A percentile compares a stretch with the other conserved stretches of the same genome.
Conservation (phyloP, 2,888 invertebrate species). For the Lucinisca nassula region DNA sequence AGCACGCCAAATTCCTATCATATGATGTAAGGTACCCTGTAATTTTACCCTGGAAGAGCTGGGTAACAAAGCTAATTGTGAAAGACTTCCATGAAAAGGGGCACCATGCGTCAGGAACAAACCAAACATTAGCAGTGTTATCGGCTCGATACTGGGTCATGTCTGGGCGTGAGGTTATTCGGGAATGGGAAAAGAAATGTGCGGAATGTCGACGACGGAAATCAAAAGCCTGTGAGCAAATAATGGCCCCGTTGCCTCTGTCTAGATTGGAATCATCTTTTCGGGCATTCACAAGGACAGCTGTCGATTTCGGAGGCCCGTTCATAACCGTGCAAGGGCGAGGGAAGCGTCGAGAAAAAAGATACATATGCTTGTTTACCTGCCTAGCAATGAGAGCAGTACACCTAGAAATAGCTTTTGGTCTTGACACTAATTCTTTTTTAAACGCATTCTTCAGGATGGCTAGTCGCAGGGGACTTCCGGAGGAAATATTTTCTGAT, state of each 20-base stretch:
- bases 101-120: not conserved
- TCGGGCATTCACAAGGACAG: not conserved
- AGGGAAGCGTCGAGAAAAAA: not conserved
- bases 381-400: not conserved
- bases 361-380: not conserved
- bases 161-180: constrained; percentile 15
- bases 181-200: constrained; percentile 8
- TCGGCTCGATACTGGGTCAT: too few species aligned
- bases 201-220: constrained; percentile 10
- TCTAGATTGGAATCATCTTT: not conserved
- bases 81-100: too few species aligned
- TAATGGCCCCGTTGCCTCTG: constrained; percentile 20
- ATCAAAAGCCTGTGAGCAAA: constrained; percentile 5
- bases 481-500: too few species aligned
- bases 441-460: too few species aligned
- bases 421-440: too few species aligned
- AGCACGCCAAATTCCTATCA: not conserved
- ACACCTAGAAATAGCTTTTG: too few species aligned
- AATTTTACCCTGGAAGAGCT: not conserved
- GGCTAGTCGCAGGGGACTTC: too few species aligned
- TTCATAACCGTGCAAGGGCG: not conserved
- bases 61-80: not conserved
- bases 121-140: too few species aligned
- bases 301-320: not conserved
- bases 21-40: not conserved